Evolutionary conservation across 2,888 invertebrate genomes (phyloP).

Genomic region (Noctua janthina): DNA sequence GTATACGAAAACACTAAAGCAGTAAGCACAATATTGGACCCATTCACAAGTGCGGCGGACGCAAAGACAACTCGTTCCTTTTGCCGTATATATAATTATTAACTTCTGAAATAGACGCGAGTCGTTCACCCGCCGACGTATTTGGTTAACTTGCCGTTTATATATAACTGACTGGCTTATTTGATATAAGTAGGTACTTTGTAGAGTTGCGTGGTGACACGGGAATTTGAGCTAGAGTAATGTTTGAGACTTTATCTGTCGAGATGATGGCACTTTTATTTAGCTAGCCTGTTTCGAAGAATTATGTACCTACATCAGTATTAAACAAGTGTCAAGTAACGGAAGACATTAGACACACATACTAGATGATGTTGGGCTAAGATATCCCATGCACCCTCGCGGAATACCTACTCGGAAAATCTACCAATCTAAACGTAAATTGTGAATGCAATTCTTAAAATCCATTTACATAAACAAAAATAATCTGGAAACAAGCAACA

Average conservation of each 20-base stretch:
- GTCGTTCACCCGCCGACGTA: conserved; percentile 81
- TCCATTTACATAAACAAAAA: conserved; percentile 1
- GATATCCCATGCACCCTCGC: not conserved
- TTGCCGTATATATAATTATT: conserved; percentile 77
- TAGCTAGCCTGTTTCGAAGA: no score
- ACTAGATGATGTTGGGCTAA: not conserved
- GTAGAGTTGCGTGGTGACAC: conserved; percentile 41
- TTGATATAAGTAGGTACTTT: conserved; percentile 56
- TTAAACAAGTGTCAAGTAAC: not conserved
- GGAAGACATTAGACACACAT: not conserved
- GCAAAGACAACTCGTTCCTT: conserved; percentile 67
- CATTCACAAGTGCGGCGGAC: conserved; percentile 59
- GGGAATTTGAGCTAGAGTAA: conserved; percentile 28
- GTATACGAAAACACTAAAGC: conserved; percentile 34
- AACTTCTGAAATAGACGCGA: conserved; percentile 76
- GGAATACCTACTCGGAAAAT: not conserved
- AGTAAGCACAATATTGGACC: conserved; percentile 53
- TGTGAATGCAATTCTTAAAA: not conserved
- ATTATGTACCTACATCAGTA: no score
- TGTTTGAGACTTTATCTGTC: conserved; percentile 2
- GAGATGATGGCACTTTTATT: not conserved
- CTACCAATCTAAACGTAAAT: not conserved
- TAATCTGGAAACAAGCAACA: not conserved
- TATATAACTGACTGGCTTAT: conserved; percentile 62
- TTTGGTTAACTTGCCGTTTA: conserved; percentile 73